Percentiles rank a stretch among this genome's conserved stretches.
Conservation (phyloP, 2,888 invertebrate genomes). For the Lucinisca nassula region DNA sequence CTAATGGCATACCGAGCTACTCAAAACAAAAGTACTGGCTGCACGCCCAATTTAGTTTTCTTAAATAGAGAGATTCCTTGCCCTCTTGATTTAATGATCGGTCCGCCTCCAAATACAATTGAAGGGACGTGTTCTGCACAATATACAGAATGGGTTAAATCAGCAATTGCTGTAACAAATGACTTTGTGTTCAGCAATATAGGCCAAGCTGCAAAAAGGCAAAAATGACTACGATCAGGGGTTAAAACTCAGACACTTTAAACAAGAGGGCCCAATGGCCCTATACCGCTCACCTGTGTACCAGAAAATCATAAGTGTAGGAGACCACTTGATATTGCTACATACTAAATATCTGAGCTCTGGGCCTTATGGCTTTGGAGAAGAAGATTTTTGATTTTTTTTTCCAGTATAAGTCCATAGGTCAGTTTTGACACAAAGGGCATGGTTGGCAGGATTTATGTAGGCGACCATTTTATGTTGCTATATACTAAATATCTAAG, state of each 20-base stretch:
- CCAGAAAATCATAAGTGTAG: no score
- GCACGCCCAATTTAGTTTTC: conserved; percentile 52
- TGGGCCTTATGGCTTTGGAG: no score
- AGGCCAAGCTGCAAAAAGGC: conserved; percentile 14
- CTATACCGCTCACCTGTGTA: no score
- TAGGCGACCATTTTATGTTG: no score
- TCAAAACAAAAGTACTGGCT: conserved; percentile 39
- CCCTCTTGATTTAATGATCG: conserved; percentile 39
- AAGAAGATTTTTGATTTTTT: no score
- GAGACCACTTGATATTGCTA: no score
- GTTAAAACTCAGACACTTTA: conserved; percentile 16
- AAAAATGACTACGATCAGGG: conserved; percentile 26
- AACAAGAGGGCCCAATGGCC: neutral
- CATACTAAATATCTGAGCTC: no score
- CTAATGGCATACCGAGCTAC: conserved; percentile 51
- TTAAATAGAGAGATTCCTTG: conserved; percentile 44
- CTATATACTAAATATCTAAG: no score
- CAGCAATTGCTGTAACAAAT: neutral
- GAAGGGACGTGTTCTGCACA: neutral
- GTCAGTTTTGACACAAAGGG: no score
- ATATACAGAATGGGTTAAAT: neutral
- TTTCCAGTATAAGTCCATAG: no score
- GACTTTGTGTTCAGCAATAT: neutral
- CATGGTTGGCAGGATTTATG: no score
- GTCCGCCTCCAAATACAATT: neutral